These are phyloP conservation scores for Brachystomella parvula DNA, from an alignment of 1,140 invertebrate species.

Conservation along the genomic window DNA sequence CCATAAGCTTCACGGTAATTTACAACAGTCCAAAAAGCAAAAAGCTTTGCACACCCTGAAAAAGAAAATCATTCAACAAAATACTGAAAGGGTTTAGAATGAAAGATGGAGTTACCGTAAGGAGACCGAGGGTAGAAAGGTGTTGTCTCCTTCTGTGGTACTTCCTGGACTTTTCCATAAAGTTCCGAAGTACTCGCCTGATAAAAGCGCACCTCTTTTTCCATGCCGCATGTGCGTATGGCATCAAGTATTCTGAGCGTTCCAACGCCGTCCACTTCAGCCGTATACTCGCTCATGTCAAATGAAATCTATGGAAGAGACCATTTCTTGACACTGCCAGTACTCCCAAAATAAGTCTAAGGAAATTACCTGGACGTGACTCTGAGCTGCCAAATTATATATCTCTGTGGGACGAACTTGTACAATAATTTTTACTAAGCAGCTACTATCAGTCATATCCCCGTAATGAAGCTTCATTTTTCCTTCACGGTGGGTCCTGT, in stretches of 20 bases:
- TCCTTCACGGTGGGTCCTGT: conserved; percentile 71
- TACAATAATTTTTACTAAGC: conserved; percentile 89
- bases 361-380: conserved; percentile 87
- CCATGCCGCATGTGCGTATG: conserved; percentile 81
- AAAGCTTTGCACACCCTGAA: conserved; percentile 92
- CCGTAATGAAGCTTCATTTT: conserved; percentile 96
- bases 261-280: conserved; percentile 97
- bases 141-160: conserved; percentile 94
- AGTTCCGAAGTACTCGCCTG: conserved; percentile 98
- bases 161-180: conserved; percentile 81
- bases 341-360: neutral
- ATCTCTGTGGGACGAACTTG: conserved; percentile 84
- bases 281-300: conserved; percentile 97
- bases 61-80: conserved; percentile 10
- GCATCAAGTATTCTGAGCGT: conserved; percentile 91
- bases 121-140: conserved; percentile 99
- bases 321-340: neutral
- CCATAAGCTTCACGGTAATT: conserved; percentile 97
- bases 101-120: conserved; percentile 64
- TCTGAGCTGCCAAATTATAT: conserved; percentile 99
- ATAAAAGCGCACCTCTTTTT: conserved; percentile 83
- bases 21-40: conserved; percentile 96
- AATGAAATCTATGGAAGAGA: conserved; percentile 65
- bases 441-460: conserved; percentile 96
- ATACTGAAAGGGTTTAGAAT: neutral